phyloP scores from a whole-genome alignment of 2,113 vertebrate species.

The Castor canadensis region DNA sequence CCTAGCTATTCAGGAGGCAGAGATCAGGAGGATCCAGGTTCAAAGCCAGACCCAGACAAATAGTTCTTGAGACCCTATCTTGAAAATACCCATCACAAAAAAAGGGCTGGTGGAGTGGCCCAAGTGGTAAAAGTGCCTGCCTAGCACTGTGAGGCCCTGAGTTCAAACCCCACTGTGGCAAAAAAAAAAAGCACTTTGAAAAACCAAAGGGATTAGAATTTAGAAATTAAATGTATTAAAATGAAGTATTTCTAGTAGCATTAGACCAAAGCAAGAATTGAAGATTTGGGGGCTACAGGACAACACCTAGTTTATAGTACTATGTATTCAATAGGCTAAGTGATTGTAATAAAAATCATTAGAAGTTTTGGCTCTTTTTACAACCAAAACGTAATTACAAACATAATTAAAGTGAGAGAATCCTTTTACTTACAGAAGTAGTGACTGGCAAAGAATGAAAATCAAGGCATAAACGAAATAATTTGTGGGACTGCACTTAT shows the following conservation, averaged over 20 bases:
- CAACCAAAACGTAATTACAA: neutral
- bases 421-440: neutral
- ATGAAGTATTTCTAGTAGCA: constrained; percentile 22
- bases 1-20: too few species aligned
- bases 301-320: neutral
- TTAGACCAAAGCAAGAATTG: constrained; percentile 2
- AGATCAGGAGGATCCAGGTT: too few species aligned
- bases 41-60: too few species aligned
- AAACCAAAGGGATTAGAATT: constrained; percentile 1
- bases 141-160: too few species aligned
- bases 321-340: neutral
- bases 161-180: too few species aligned
- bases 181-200: neutral
- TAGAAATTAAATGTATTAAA: constrained; percentile 31
- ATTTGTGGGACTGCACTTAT: neutral
- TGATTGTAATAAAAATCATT: neutral
- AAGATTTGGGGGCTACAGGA: neutral
- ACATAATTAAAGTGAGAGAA: neutral
- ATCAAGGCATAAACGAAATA: neutral
- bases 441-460: neutral
- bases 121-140: too few species aligned
- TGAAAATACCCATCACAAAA: too few species aligned
- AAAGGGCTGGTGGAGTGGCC: too few species aligned
- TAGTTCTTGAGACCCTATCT: too few species aligned
- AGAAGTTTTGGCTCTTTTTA: constrained; percentile 27